phyloP scores from a whole-genome alignment of 2,888 invertebrate species.

The Rutpela maculata region DNA sequence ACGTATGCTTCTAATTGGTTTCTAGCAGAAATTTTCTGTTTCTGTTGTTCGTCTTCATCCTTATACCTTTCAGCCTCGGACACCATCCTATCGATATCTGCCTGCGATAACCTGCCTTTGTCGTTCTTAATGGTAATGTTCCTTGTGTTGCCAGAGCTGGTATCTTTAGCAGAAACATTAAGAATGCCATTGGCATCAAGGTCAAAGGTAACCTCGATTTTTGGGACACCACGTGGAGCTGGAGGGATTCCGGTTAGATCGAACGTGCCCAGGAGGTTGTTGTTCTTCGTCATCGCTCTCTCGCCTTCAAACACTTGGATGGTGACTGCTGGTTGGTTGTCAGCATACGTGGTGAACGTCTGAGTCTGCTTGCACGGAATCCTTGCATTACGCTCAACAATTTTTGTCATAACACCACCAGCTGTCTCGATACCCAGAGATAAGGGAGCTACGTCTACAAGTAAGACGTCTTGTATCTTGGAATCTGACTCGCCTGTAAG shows the following conservation, averaged over 20 bases:
- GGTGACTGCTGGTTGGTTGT: conserved; percentile 82
- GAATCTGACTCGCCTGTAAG: conserved; percentile 76
- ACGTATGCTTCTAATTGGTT: conserved; percentile 84
- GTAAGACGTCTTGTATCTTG: conserved; percentile 83
- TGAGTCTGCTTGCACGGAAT: conserved; percentile 78
- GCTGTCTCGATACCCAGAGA: conserved; percentile 87
- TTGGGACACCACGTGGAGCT: conserved; percentile 82
- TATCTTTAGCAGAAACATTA: conserved; percentile 78
- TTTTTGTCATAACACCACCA: conserved; percentile 84
- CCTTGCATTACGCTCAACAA: conserved; percentile 77
- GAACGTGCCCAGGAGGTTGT: conserved; percentile 81
- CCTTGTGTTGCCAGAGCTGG: conserved; percentile 80
- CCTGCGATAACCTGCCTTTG: conserved; percentile 86
- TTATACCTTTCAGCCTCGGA: conserved; percentile 84
- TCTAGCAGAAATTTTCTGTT: conserved; percentile 80
- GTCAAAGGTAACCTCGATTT: conserved; percentile 84
- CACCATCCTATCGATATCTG: conserved; percentile 88
- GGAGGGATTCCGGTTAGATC: conserved; percentile 82
- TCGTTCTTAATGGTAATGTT: conserved; percentile 90
- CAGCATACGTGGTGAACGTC: conserved; percentile 81
- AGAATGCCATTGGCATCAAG: conserved; percentile 85
- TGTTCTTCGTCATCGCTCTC: conserved; percentile 87
- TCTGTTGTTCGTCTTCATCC: conserved; percentile 83
- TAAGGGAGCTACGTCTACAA: conserved; percentile 82
- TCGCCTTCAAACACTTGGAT: conserved; percentile 85